Conservation (phyloP, 2,888 invertebrate genomes). For the Strigamia maritima region DNA sequence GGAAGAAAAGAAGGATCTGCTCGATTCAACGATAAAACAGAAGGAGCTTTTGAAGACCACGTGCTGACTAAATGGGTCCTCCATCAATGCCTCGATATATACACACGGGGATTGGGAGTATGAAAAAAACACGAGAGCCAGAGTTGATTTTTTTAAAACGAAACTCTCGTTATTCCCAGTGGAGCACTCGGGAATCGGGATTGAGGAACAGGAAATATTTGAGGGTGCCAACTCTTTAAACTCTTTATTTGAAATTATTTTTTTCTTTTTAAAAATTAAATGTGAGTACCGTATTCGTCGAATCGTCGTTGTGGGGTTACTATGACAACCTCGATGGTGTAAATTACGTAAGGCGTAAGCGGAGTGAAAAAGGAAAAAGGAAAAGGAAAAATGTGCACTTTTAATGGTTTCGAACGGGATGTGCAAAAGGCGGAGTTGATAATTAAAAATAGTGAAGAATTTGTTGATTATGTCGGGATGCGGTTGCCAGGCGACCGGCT, state of each 20-base stretch:
- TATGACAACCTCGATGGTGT: no score
- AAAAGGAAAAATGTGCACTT: neutral
- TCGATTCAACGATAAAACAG: neutral
- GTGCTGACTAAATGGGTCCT: slow-evolving; percentile 19
- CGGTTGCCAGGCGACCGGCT: neutral
- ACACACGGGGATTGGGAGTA: slow-evolving; percentile 1
- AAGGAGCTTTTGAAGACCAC: neutral
- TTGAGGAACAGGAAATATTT: no score
- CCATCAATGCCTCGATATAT: neutral
- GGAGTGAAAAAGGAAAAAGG: neutral
- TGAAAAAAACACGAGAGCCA: neutral
- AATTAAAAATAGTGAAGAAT: slow-evolving; percentile 8
- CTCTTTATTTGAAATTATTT: no score
- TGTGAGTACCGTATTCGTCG: no score
- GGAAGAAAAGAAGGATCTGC: neutral
- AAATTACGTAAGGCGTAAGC: no score
- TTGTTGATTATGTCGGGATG: neutral
- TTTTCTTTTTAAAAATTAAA: no score
- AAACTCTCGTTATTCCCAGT: neutral
- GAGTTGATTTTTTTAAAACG: neutral
- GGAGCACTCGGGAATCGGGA: neutral
- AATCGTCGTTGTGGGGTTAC: no score
- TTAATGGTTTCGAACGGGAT: neutral
- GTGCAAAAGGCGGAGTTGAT: slow-evolving; percentile 3
- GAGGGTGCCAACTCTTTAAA: no score